These are phyloP conservation scores for Phortica magna DNA, from an alignment of 2,888 invertebrate species.

Conservation along the genomic window DNA sequence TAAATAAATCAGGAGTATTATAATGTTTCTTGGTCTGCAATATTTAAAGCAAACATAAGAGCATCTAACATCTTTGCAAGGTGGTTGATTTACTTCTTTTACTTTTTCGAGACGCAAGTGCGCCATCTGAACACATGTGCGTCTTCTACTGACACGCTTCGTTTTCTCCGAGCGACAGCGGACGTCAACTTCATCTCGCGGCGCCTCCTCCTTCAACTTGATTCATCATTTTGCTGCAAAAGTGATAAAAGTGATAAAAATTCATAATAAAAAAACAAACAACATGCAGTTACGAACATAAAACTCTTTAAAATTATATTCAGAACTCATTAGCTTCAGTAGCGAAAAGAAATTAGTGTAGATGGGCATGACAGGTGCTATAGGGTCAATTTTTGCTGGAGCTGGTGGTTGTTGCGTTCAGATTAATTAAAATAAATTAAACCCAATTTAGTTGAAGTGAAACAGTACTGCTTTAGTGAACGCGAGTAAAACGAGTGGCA, in stretches of 20 bases:
- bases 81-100: no score
- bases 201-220: no score
- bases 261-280: background rate
- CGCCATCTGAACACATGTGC: no score
- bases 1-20: no score
- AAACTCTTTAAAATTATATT: background rate
- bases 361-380: background rate
- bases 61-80: no score
- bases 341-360: background rate
- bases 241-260: background rate
- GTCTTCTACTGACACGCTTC: no score
- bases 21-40: no score
- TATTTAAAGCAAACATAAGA: no score
- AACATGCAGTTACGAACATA: slow-evolving; percentile 3
- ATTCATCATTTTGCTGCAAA: background rate
- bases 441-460: slow-evolving; percentile 10
- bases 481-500: background rate
- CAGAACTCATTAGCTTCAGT: background rate
- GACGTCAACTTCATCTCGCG: no score
- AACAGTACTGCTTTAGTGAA: background rate
- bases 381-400: background rate
- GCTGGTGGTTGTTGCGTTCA: slow-evolving; percentile 15
- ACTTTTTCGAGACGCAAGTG: no score
- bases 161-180: no score
- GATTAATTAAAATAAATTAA: slow-evolving; percentile 28